phyloP scores from a whole-genome alignment of 2,888 invertebrate genomes.

The Rutpela maculata region DNA sequence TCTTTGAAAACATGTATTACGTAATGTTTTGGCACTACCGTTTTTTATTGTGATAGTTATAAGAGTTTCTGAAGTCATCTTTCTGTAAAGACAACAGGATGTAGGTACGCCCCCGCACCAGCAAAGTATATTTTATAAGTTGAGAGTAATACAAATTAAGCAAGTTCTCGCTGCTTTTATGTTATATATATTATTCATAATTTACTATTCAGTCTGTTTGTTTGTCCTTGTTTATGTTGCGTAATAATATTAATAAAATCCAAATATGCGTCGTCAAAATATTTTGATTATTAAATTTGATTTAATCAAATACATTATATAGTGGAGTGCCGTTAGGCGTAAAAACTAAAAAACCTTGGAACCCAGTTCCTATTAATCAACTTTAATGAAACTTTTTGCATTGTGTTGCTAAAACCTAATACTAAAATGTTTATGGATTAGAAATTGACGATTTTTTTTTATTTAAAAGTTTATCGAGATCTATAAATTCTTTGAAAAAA shows the following conservation, averaged over 20 bases:
- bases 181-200: neutral
- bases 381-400: too few species aligned
- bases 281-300: neutral
- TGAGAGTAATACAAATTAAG: neutral
- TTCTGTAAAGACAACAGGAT: slow-evolving; percentile 8
- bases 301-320: too few species aligned
- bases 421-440: too few species aligned
- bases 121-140: neutral
- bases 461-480: too few species aligned
- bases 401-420: too few species aligned
- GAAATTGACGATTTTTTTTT: too few species aligned
- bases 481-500: too few species aligned
- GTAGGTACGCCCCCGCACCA: neutral
- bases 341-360: too few species aligned
- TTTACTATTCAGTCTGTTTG: neutral
- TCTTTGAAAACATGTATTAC: neutral
- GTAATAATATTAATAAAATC: neutral
- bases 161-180: neutral
- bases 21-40: neutral
- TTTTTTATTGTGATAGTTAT: neutral
- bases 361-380: too few species aligned
- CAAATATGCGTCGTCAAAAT: neutral
- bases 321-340: too few species aligned
- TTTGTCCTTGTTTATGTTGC: neutral
- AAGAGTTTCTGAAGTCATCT: neutral